These are phyloP conservation scores for Diglossa cyanea DNA, from an alignment of 2,797 vertebrate species.

Conservation along the genomic window DNA sequence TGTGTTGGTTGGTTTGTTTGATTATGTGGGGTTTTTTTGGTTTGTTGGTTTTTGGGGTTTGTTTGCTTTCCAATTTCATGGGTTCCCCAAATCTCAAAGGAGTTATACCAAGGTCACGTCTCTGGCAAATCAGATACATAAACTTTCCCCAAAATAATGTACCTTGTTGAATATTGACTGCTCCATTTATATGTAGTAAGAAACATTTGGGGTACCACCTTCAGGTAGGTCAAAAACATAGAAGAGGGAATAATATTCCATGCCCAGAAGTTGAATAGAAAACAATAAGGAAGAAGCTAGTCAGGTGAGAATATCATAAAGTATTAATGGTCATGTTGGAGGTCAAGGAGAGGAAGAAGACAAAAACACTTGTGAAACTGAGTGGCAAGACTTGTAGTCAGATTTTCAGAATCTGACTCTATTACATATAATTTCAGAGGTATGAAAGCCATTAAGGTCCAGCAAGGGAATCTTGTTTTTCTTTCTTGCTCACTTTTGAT, in stretches of 20 bases:
- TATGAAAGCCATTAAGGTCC: not conserved
- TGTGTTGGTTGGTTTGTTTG: not conserved
- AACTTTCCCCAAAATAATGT: not conserved
- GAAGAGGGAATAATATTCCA: not conserved
- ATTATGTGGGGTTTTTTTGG: not conserved
- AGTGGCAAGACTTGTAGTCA: not conserved
- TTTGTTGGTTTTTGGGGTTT: not conserved
- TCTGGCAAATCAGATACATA: not conserved
- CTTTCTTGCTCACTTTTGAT: not conserved
- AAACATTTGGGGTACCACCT: not conserved
- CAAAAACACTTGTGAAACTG: not conserved
- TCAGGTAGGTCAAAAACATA: not conserved
- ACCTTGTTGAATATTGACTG: not conserved
- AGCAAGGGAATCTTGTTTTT: not conserved
- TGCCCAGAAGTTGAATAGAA: not conserved
- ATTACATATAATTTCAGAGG: not conserved
- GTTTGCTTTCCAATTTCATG: not conserved
- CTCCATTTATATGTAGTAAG: not conserved
- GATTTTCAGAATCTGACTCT: not conserved
- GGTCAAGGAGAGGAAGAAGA: not conserved
- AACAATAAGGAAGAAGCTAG: not conserved
- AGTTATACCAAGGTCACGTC: not conserved
- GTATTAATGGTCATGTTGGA: not conserved
- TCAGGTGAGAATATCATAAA: not conserved
- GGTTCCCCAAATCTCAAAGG: not conserved